Conservation (phyloP, 1,140 invertebrate genomes). For the Drosophila lacertosa region DNA sequence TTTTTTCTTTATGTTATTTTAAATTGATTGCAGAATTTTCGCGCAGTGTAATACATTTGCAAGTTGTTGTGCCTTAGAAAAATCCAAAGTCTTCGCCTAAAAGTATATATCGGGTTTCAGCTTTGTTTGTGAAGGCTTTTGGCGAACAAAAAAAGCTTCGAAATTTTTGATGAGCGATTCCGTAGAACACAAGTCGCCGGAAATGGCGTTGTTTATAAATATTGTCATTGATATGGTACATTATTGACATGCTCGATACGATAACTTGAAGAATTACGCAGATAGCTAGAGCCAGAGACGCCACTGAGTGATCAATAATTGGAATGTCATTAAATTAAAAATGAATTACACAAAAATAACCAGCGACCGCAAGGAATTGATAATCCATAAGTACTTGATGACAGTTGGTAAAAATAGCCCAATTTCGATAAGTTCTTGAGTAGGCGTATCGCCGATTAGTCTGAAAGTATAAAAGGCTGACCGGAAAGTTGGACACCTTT, state of each 20-base stretch:
- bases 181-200: constrained; percentile 3
- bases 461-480: background rate
- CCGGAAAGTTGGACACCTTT: background rate
- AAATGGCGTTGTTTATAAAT: constrained; percentile 18
- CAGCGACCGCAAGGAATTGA: constrained; percentile 37
- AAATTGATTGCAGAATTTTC: too few relatives aligned
- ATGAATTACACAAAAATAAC: constrained; percentile 47
- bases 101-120: background rate
- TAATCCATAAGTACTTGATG: constrained; percentile 12
- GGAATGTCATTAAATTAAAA: constrained; percentile 62
- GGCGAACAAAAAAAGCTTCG: background rate
- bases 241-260: constrained; percentile 19
- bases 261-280: constrained; percentile 48
- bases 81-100: background rate
- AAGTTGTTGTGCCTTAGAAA: too few relatives aligned
- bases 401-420: background rate
- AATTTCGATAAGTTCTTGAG: background rate
- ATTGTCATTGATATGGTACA: constrained; percentile 5
- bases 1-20: too few relatives aligned
- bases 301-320: constrained; percentile 52
- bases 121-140: too few relatives aligned
- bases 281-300: constrained; percentile 44
- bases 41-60: too few relatives aligned
- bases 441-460: background rate
- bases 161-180: constrained; percentile 1